Evolutionary conservation across 2,113 vertebrate species (phyloP), one percentile per base, ranked within the genome.

Genomic region (Coptodon rendalli): DNA sequence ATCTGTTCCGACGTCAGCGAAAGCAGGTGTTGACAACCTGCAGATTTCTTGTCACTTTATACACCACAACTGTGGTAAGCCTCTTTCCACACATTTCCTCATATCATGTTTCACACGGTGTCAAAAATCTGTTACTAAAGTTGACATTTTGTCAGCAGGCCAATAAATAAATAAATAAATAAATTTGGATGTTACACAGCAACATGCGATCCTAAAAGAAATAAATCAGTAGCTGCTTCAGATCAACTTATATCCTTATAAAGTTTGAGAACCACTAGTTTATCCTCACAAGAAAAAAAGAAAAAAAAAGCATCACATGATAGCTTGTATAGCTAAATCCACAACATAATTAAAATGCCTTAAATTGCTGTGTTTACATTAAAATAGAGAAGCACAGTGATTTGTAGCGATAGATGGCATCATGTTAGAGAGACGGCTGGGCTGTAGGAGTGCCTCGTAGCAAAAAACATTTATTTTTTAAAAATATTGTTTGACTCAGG

Each of bases 81-180:
- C 38, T 31, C 29, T 91, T 85, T 87, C 76, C 83, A 81, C 63
- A 40, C 29, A 66, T 31, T 66, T 81, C 61, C 88, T 9, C 57
- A 45, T 61, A 82, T 92, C 68, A 6, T 14, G 76, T 94, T 89
- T 66, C 82, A 50, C 83, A 27, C 1, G 9, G 19, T 34, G 48
- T 76, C 63, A 81, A 90, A 66, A 86, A 91, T 59, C 50, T 56
- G 83, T 91, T 86, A 85, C 59, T 12, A 59, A 38, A 73, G 50
- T 85, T 45, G 13, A 63, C 31, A 53, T 31, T 6, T 8, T 9
- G n/a, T 14, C 14, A 13, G 9, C 12, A 17, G 52, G 36, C 36
- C n/a, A 43, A 71, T 43, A 71, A 43, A 71, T 43, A 9, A 43
- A 48, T 43, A 9, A 43, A 48, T 22, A 22, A 6, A 31, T 14